Evolutionary conservation across 2,888 invertebrate species (phyloP).

Genomic region (Brachyptera risi): DNA sequence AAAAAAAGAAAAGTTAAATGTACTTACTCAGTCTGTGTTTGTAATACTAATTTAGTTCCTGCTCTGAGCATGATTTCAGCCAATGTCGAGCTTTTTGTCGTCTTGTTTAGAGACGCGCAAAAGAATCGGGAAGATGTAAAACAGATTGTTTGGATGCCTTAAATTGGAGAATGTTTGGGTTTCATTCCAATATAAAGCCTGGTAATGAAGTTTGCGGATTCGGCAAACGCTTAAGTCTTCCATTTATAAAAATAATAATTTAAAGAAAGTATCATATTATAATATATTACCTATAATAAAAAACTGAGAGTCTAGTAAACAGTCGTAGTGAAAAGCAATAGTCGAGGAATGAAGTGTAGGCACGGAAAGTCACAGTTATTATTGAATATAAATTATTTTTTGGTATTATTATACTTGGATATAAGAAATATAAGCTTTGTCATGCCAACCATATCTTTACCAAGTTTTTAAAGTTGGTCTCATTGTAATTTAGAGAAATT

Average conservation of each 20-base stretch:
- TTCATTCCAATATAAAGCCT: slow-evolving; percentile 29
- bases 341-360: slow-evolving; percentile 26
- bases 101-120: neutral
- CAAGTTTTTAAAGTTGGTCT: slow-evolving; percentile 29
- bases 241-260: slow-evolving; percentile 30
- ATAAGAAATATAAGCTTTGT: slow-evolving; percentile 30
- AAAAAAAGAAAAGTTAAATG: too few relatives aligned
- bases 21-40: too few relatives aligned
- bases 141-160: slow-evolving; percentile 31
- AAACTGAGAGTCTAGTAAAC: slow-evolving; percentile 25
- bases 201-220: slow-evolving; percentile 31
- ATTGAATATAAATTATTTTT: slow-evolving; percentile 33
- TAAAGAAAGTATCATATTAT: slow-evolving; percentile 27
- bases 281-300: slow-evolving; percentile 6
- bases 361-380: slow-evolving; percentile 29
- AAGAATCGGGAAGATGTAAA: neutral
- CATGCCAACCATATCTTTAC: slow-evolving; percentile 30
- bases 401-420: slow-evolving; percentile 32
- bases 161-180: slow-evolving; percentile 32
- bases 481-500: slow-evolving; percentile 25
- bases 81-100: slow-evolving; percentile 2
- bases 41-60: slow-evolving; percentile 24
- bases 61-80: slow-evolving; percentile 23
- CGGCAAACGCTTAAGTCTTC: slow-evolving; percentile 33
- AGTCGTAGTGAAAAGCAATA: slow-evolving; percentile 30